Evolutionary conservation across 2,888 invertebrate species (phyloP).

Genomic region (Lagria hirta): DNA sequence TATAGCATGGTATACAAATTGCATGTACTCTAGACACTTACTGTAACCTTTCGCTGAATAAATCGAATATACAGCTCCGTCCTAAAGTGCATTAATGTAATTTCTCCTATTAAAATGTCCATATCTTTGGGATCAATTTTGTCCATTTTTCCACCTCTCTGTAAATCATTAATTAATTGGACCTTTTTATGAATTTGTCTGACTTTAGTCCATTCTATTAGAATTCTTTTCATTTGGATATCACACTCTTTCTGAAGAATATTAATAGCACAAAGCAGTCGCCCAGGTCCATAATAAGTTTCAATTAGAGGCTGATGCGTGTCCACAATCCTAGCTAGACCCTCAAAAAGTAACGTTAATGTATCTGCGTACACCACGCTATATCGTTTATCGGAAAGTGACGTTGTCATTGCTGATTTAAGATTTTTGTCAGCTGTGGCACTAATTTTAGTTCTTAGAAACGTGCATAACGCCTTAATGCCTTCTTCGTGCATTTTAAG

Average conservation of each 20-base stretch:
- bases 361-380: conserved; percentile 83
- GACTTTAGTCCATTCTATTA: conserved; percentile 72
- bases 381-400: conserved; percentile 68
- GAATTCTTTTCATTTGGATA: conserved; percentile 61
- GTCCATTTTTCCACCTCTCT: conserved; percentile 57
- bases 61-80: conserved; percentile 91
- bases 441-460: conserved; percentile 76
- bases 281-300: conserved; percentile 83
- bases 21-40: conserved; percentile 54
- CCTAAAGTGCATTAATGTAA: conserved; percentile 87
- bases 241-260: conserved; percentile 82
- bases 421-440: conserved; percentile 73
- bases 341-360: conserved; percentile 80
- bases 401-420: conserved; percentile 65
- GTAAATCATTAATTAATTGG: conserved; percentile 62
- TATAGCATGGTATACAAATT: conserved; percentile 1
- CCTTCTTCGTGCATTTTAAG: conserved; percentile 90
- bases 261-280: conserved; percentile 68
- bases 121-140: conserved; percentile 78
- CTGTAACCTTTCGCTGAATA: conserved; percentile 73
- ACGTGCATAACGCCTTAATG: conserved; percentile 81
- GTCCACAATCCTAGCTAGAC: conserved; percentile 80
- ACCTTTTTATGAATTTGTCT: conserved; percentile 67
- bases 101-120: conserved; percentile 85
- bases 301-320: conserved; percentile 87